These are phyloP conservation scores for Neosalanx taihuensis DNA, from an alignment of 2,797 vertebrate genomes.

Conservation along the genomic window DNA sequence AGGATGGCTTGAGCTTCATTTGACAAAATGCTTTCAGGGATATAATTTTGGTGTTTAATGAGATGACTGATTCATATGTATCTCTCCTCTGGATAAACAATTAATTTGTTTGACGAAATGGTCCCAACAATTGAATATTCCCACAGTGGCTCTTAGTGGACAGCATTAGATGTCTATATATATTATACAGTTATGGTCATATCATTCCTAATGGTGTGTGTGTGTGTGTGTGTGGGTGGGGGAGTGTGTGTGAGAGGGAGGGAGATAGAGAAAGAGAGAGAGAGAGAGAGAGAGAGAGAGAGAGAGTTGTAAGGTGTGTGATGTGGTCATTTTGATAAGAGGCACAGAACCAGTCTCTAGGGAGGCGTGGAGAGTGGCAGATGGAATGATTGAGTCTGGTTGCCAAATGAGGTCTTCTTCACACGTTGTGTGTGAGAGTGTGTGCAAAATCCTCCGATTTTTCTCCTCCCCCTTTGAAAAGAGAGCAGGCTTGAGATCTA, in stretches of 20 bases:
- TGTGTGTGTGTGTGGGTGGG: background rate
- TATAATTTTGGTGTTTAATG: no score
- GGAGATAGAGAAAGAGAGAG: background rate
- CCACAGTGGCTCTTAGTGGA: background rate
- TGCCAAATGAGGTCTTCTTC: constrained; percentile 16
- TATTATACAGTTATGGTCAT: background rate
- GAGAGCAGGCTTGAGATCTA: constrained; percentile 76
- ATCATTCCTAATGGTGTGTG: background rate
- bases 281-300: background rate
- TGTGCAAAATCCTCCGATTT: constrained; percentile 12
- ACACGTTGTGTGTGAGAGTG: constrained; percentile 8
- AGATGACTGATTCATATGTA: background rate
- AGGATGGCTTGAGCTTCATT: background rate
- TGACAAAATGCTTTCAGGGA: background rate
- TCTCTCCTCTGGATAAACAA: background rate
- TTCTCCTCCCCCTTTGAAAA: constrained; percentile 52
- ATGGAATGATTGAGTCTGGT: constrained; percentile 9
- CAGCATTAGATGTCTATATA: background rate
- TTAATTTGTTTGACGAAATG: background rate
- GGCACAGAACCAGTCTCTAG: background rate
- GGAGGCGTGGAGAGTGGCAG: constrained; percentile 6
- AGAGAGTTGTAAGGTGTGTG: background rate
- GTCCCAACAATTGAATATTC: background rate
- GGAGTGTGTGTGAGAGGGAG: background rate
- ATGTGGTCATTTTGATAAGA: constrained; percentile 3